Base-by-base conservation (phyloP, 2,113 vertebrate genomes). In the Crypturellus undulatus region DNA sequence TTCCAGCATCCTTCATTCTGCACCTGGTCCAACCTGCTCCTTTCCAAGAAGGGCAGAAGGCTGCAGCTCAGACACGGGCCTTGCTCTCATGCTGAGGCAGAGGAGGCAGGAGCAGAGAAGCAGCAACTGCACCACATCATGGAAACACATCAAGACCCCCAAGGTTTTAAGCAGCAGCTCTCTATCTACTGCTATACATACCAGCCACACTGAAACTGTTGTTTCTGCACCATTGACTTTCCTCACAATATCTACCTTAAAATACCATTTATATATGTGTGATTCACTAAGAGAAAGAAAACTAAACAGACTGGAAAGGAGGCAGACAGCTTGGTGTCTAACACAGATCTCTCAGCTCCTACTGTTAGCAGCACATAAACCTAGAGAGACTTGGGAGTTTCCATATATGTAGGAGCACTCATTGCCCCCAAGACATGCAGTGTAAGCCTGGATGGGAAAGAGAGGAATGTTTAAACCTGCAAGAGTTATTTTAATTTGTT, bases 91-190 rank as follows among this genome's bases (percentile, higher is more conserved):
- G 25, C 73, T 68, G 83, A 84, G 83, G 79, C 76, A 79, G 79
- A 82, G 86, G 91, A 59, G 87, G 65, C 92, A 76, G 75, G 4
- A 6, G 47, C 67, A 68, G 62, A 34, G 69, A 81, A 65, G 2
- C 8, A 89, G 65, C 65, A 80, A 56, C 78, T 84, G 83, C 8
- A 0, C 19, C 86, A 87, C 43, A 56, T 81, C 89, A 80, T 62
- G 49, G 59, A 78, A 79, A 88, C 45, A 56, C 22, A 1, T 87
- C 79, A 84, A 82, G 40, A 14, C 9, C 64, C 63, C n/a, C 45
- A 54, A 67, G 40, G 89, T 51, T 93, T 89, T 62, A 85, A 96
- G 83, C 83, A 93, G 56, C 79, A 76, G 43, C 32, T 76, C 67
- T 63, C 67, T 72, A 92, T 58, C 30, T 58, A 58, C 30, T 17